phyloP scores from a whole-genome alignment of 2,797 vertebrate genomes.

The Hypotaenidia okinawae region DNA sequence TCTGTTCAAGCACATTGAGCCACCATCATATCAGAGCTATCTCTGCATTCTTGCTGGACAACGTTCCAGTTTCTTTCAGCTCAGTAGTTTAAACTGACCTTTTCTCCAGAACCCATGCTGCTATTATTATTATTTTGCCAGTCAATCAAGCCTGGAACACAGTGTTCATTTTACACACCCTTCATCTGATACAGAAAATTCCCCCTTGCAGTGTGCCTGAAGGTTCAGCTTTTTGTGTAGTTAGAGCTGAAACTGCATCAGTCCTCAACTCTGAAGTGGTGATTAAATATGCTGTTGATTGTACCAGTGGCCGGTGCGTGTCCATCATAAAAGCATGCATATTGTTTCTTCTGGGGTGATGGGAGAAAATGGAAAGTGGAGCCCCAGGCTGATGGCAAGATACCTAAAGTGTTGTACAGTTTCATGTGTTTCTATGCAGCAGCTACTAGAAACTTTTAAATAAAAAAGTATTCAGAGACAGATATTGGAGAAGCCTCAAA shows the following conservation, averaged over 20 bases:
- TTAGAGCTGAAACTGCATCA: background rate
- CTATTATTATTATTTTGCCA: background rate
- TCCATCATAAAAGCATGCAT: background rate
- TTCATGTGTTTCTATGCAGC: background rate
- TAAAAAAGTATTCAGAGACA: background rate
- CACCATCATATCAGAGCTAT: background rate
- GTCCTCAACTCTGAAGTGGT: background rate
- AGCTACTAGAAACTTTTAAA: background rate
- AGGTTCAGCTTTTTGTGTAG: background rate
- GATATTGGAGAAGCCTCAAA: background rate
- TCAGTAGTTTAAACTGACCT: background rate
- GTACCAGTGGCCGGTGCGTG: background rate
- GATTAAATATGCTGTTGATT: background rate
- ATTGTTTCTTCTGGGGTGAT: background rate
- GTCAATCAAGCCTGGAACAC: background rate
- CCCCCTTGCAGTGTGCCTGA: background rate
- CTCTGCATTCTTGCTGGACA: background rate
- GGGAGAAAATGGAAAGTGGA: background rate
- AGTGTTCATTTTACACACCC: background rate
- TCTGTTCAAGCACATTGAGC: accelerated
- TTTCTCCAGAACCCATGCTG: background rate
- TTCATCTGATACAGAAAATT: background rate
- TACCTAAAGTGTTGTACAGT: background rate
- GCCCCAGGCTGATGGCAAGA: background rate
- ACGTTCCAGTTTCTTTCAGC: background rate